phyloP scores from a whole-genome alignment of 2,113 vertebrate species.

The cat (Felis catus) region DNA sequence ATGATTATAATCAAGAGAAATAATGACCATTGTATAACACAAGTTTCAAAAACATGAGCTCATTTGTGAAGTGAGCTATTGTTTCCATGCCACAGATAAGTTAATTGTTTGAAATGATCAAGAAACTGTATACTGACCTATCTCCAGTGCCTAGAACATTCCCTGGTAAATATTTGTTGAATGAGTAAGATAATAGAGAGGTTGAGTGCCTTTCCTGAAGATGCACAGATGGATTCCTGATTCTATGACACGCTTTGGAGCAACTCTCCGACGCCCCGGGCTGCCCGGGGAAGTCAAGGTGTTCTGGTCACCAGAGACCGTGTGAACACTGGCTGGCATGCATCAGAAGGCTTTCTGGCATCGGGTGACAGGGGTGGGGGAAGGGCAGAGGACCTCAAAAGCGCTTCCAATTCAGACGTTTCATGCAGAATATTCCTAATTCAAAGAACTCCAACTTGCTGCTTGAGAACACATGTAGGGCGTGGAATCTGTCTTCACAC shows the following conservation, averaged over 20 bases:
- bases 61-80: not conserved
- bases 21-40: not conserved
- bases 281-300: not conserved
- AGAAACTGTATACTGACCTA: not conserved
- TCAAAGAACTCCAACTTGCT: not conserved
- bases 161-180: not conserved
- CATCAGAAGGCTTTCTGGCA: not conserved
- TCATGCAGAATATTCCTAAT: not conserved
- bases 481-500: not conserved
- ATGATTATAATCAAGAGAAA: not conserved
- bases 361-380: not conserved
- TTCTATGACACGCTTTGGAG: not conserved
- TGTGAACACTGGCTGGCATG: accelerated
- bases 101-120: not conserved
- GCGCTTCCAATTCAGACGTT: not conserved
- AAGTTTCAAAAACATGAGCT: not conserved
- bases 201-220: not conserved
- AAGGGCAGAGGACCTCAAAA: not conserved
- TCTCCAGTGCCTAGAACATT: not conserved
- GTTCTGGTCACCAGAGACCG: not conserved
- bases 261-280: not conserved
- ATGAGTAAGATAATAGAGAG: not conserved
- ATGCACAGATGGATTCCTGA: not conserved
- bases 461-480: not conserved
- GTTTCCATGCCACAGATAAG: not conserved